phyloP scores from a whole-genome alignment of 1,140 invertebrate genomes.

The Achatina immaculata region DNA sequence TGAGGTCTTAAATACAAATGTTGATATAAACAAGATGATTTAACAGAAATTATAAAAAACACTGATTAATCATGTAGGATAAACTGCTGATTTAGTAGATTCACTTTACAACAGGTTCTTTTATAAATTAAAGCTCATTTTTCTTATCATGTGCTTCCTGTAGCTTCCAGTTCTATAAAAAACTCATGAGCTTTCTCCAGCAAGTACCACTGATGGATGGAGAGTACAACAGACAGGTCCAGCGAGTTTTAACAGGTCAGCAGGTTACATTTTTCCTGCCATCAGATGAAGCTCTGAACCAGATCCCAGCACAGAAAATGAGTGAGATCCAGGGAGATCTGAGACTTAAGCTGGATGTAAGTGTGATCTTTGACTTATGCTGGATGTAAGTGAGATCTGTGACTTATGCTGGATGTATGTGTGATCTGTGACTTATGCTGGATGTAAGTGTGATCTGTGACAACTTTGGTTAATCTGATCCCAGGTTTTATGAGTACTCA shows the following conservation, averaged over 20 bases:
- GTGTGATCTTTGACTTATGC: neutral
- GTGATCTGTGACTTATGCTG: too few relatives aligned
- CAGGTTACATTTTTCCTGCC: constrained; percentile 51
- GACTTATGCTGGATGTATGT: constrained; percentile 43
- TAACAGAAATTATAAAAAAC: too few relatives aligned
- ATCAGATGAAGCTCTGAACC: constrained; percentile 48
- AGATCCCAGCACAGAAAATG: constrained; percentile 46
- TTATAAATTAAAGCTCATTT: too few relatives aligned
- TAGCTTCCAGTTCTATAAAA: neutral
- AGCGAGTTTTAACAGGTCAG: constrained; percentile 16
- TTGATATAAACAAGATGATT: too few relatives aligned
- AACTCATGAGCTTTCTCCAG: neutral
- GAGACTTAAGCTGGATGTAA: constrained; percentile 41
- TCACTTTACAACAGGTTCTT: too few relatives aligned
- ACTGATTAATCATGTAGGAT: too few relatives aligned
- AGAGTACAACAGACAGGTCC: constrained; percentile 32
- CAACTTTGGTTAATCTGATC: too few relatives aligned
- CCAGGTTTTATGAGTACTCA: too few relatives aligned
- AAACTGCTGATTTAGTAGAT: too few relatives aligned
- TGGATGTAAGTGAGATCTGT: neutral
- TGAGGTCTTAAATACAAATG: too few relatives aligned
- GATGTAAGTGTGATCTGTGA: too few relatives aligned
- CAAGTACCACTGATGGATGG: neutral
- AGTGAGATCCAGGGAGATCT: constrained; percentile 38
- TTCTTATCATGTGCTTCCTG: neutral